Conservation (phyloP, 2,113 vertebrate genomes). For the Myotis lucifugus region DNA sequence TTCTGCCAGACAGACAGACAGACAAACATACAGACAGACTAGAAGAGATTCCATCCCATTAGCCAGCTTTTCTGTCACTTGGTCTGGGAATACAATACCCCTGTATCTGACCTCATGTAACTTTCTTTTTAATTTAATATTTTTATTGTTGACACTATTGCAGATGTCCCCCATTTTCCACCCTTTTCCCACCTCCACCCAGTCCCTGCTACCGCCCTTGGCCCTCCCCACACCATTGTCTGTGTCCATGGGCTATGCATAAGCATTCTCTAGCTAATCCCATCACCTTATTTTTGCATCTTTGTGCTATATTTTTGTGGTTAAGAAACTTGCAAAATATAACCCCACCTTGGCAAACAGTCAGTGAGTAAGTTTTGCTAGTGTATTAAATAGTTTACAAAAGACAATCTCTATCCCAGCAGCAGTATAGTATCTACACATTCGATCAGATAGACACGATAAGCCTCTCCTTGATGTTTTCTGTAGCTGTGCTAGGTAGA, state of each 20-base stretch:
- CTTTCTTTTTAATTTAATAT: neutral
- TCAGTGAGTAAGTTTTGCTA: slow-evolving; percentile 32
- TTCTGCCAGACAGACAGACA: neutral
- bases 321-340: slow-evolving; percentile 58
- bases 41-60: neutral
- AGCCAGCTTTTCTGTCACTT: neutral
- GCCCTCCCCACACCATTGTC: neutral
- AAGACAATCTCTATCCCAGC: slow-evolving; percentile 55
- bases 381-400: slow-evolving; percentile 47
- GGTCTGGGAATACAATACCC: neutral
- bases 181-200: neutral
- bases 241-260: neutral
- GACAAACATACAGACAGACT: neutral
- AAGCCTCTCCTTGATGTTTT: slow-evolving; percentile 61
- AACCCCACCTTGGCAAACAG: neutral
- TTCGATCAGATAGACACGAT: slow-evolving; percentile 67
- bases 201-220: neutral
- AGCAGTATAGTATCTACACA: slow-evolving; percentile 51
- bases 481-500: neutral
- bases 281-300: slow-evolving; percentile 13
- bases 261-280: neutral
- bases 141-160: neutral
- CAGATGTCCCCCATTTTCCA: neutral
- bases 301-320: slow-evolving; percentile 47
- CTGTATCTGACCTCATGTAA: neutral